These are phyloP conservation scores for Galago senegalensis DNA, from an alignment of 2,797 vertebrate species.

Conservation along the genomic window DNA sequence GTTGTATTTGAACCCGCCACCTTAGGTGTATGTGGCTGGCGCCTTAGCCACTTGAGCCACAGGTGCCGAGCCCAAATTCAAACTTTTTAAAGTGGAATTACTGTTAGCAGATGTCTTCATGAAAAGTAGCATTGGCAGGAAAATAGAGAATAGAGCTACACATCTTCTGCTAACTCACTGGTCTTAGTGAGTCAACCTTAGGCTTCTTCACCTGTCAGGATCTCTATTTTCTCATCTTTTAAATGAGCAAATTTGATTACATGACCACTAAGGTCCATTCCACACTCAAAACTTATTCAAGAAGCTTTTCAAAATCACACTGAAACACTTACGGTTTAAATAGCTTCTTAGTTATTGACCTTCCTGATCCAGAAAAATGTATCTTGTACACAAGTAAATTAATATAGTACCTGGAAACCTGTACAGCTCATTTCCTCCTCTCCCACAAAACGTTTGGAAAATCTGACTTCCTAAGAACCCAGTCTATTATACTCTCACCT, in stretches of 20 bases:
- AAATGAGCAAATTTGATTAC: slow-evolving; percentile 40
- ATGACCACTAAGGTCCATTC: neutral
- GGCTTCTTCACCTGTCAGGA: neutral
- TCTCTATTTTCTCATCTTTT: slow-evolving; percentile 4
- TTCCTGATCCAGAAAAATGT: neutral
- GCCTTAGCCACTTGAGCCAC: too few relatives aligned
- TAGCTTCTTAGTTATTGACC: slow-evolving; percentile 25
- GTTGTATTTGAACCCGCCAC: too few relatives aligned
- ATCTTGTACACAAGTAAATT: neutral
- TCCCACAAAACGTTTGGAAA: slow-evolving; percentile 5
- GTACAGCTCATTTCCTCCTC: neutral
- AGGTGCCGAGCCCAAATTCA: neutral
- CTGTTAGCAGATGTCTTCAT: neutral
- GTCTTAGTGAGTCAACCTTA: neutral
- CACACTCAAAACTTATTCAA: neutral
- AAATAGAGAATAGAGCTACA: neutral
- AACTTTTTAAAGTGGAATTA: neutral
- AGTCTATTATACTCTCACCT: neutral
- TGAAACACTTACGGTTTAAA: slow-evolving; percentile 42
- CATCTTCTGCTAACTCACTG: neutral
- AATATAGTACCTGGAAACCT: neutral
- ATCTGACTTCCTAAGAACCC: neutral
- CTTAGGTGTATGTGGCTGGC: too few relatives aligned
- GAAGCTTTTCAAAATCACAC: slow-evolving; percentile 62
- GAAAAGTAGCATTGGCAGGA: neutral